Base-by-base conservation (phyloP, 2,888 invertebrate genomes). In the Heterodera filipjevi region DNA sequence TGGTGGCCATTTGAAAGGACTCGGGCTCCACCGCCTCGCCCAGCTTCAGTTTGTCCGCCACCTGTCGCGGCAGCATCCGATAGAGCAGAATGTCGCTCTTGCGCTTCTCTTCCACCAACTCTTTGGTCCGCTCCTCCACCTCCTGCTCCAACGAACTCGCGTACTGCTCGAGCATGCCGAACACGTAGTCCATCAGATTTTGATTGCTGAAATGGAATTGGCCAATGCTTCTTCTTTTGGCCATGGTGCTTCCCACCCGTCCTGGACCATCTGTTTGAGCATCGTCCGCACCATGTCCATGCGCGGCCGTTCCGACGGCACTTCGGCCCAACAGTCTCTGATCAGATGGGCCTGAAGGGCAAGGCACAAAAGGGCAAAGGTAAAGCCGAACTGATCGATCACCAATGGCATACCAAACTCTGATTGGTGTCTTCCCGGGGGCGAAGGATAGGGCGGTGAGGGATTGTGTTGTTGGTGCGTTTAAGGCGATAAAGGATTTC, bases 151-250 rank as follows among this genome's bases (percentile, higher is more conserved):
- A 66, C 8, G 81, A 79, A 39, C 70, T 68, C 27, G 82, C 84
- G 76, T 82, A 82, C 44, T 81, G 79, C 49, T 82, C 87, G 64
- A 87, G 74, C 81, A 86, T 86, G 27, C 83, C 82, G 81, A 87
- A 87, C 27, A 87, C 87, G 72, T 87, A 86, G 77, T 87, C 87
- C 85, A 87, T 87, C 44, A 87, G 78, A 75, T 86, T 87, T 19
- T 81, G 78, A 14, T 81, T 81, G 73, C 80, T 76, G 49, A 49
- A 84, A 83, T 39, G 16, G 0, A 32, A 32, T 10, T 12, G 32
- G 30, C 27, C 71, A 71, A 32, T 33, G 49, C 49, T 49, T 49
- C 49, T 19, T 32, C 14, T 19, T 66, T n/a, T 30, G 10, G 2
- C 2, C 14, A 2, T 49, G 46, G 49, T 10, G 1, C 19, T 10